Percentiles rank a stretch among this genome's conserved stretches.
These are phyloP conservation scores for Ictidomys tridecemlineatus DNA, from an alignment of 2,113 vertebrate genomes.

Conservation along the genomic window DNA sequence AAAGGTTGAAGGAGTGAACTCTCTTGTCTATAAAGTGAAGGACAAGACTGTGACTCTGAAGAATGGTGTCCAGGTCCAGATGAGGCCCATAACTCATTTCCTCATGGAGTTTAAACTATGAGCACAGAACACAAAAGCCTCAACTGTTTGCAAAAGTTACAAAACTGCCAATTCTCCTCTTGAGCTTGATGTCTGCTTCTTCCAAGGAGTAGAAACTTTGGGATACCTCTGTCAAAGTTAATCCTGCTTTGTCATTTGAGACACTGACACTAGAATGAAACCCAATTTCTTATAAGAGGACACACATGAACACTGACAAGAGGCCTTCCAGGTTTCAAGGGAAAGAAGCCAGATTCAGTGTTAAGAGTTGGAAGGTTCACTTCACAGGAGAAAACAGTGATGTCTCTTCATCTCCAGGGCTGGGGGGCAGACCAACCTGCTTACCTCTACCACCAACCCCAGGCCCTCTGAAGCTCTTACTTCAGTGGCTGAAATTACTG, in stretches of 20 bases:
- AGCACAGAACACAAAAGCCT: not conserved
- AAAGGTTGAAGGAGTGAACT: not conserved
- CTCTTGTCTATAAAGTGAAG: not conserved
- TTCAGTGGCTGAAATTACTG: not conserved
- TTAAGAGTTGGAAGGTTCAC: not conserved
- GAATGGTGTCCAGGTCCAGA: not conserved
- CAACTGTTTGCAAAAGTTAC: too few relatives aligned
- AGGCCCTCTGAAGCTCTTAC: not conserved
- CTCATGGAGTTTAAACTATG: not conserved
- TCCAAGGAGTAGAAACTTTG: not conserved
- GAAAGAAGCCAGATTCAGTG: not conserved
- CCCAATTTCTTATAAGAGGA: not conserved
- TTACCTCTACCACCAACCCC: too few relatives aligned
- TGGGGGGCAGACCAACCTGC: not conserved
- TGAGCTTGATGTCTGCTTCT: too few relatives aligned
- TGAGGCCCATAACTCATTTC: not conserved
- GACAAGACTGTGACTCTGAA: not conserved
- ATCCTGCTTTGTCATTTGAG: not conserved
- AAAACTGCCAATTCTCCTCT: too few relatives aligned
- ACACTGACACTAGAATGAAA: not conserved
- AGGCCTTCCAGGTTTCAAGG: not conserved
- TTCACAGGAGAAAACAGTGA: not conserved
- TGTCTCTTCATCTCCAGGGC: too few relatives aligned
- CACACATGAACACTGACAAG: not conserved
- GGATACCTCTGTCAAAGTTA: not conserved